Base-by-base conservation (phyloP, 2,888 invertebrate genomes). In the Apodemia zela region DNA sequence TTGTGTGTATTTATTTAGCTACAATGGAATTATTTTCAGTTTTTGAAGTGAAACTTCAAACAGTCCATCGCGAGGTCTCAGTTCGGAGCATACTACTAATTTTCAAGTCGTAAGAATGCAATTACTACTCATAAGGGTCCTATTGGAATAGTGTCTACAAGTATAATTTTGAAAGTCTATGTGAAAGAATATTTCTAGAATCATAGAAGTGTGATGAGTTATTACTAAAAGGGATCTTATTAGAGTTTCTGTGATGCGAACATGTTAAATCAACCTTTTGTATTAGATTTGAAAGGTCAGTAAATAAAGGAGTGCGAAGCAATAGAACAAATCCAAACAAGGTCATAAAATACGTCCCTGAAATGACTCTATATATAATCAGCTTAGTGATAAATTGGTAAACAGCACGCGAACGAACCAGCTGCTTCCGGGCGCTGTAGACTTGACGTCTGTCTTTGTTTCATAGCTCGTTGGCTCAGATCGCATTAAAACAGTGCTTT, bases 381-480 rank as follows among this genome's bases (percentile, higher is more conserved):
- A 88, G 89, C 89, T 90, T 89, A 87, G 89, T 89, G 88, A 90
- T 89, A 90, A 90, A 91, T 91, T 90, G 89, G 89, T 85, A 89
- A 90, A 90, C 82, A 89, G 80, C 90, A 91, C 90, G 89, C 89
- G 81, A 89, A 77, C 84, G 83, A 83, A 89, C 79, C 89, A 89
- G 89, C 89, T 89, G 89, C 79, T 87, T 89, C 89, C 87, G 82
- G 75, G 69, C 67, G 65, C 67, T 63, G 63, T 63, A 58, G 68
- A 66, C 70, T 66, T 67, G 67, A 68, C 68, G 70, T 70, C 71
- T 73, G 71, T 68, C 69, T 71, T 33, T 59, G 63, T 59, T 58
- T 71, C 66, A 65, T 71, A 67, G 69, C 49, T 60, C 54, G 62
- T 63, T 49, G 57, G 47, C 58, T 47, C 58, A 21, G 33, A 59